These are phyloP conservation scores for Pristionchus arcanus DNA, from an alignment of 2,888 invertebrate species.

Conservation along the genomic window DNA sequence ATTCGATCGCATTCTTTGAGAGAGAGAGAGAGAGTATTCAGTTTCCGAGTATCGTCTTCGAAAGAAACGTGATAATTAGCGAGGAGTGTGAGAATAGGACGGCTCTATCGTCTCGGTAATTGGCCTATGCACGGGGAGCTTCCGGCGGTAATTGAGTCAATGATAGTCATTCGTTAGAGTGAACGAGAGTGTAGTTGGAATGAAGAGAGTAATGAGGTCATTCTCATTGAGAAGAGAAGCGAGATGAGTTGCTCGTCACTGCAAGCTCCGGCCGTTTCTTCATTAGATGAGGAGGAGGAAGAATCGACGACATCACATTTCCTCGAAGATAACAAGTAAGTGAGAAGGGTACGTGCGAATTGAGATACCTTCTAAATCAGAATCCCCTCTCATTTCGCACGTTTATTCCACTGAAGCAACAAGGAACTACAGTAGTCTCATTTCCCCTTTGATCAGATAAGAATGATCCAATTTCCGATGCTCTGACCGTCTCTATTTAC, in stretches of 20 bases:
- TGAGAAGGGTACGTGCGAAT: neutral
- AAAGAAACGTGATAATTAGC: constrained; percentile 4
- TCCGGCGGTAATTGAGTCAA: neutral
- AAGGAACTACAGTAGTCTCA: neutral
- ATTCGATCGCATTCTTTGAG: neutral
- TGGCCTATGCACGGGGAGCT: neutral
- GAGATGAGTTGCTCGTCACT: constrained; percentile 42
- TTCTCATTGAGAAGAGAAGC: constrained; percentile 35
- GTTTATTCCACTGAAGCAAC: neutral
- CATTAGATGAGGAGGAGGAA: constrained; percentile 45
- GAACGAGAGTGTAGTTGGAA: neutral
- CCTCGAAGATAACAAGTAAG: constrained; percentile 20
- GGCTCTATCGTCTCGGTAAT: neutral
- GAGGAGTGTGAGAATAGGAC: neutral
- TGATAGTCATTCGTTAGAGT: neutral
- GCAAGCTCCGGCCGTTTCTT: neutral
- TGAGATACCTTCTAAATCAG: neutral
- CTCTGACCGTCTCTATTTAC: too few species aligned
- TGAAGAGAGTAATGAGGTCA: constrained; percentile 16
- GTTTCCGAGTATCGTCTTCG: neutral
- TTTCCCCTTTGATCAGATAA: neutral
- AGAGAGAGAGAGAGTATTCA: neutral
- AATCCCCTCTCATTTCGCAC: constrained; percentile 13
- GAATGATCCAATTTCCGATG: neutral
- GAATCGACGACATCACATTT: neutral